phyloP scores from a whole-genome alignment of 1,140 invertebrate genomes.

The Geopemphigus sp. region DNA sequence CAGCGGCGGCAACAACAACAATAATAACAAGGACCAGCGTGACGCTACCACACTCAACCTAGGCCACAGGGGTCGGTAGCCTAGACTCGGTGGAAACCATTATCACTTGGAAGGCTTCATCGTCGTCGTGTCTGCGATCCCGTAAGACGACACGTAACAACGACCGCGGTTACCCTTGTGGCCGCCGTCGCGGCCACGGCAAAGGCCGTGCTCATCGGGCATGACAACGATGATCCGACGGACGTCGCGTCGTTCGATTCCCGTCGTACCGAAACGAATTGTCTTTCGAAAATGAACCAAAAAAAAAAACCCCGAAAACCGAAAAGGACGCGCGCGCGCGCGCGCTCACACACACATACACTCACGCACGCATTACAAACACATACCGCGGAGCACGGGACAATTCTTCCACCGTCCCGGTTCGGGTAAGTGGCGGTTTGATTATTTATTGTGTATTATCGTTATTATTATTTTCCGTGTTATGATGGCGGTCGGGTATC shows the following conservation, averaged over 20 bases:
- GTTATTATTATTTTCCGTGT: background rate
- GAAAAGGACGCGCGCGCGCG: no score
- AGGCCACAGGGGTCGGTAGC: constrained; percentile 19
- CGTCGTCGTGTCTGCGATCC: background rate
- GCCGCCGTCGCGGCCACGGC: constrained; percentile 11
- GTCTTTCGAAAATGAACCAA: no score
- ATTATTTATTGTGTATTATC: constrained; percentile 1
- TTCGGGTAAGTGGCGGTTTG: no score
- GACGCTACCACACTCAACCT: background rate
- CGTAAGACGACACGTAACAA: constrained; percentile 4
- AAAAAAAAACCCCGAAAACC: background rate
- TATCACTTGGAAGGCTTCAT: constrained; percentile 35
- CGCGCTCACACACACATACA: no score
- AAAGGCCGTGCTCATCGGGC: background rate
- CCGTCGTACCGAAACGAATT: background rate
- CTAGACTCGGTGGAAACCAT: constrained; percentile 33
- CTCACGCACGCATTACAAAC: no score
- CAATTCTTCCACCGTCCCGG: no score
- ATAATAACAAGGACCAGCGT: background rate
- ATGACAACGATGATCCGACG: constrained; percentile 3
- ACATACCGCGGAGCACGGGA: no score
- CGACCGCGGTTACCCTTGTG: background rate
- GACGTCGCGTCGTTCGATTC: background rate
- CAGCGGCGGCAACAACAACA: background rate
- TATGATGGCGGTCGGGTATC: constrained; percentile 26